phyloP scores from a whole-genome alignment of 2,888 invertebrate genomes.

The Ceramica pisi region DNA sequence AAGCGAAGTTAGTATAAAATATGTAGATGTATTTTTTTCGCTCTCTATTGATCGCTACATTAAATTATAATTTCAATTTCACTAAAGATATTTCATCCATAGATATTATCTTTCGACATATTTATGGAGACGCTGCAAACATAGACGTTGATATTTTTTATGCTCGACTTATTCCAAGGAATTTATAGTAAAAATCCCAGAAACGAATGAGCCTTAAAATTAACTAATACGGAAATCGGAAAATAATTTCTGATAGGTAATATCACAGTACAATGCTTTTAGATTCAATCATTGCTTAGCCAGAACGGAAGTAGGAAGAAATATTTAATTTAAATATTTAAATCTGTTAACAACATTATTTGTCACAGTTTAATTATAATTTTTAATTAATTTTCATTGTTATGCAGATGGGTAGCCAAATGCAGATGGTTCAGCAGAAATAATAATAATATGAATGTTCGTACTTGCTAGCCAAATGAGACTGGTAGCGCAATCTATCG shows the following conservation, averaged over 20 bases:
- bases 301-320: not conserved
- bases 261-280: not conserved
- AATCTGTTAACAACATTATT: too few relatives aligned
- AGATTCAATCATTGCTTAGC: not conserved
- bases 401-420: too few relatives aligned
- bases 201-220: not conserved
- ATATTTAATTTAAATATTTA: too few relatives aligned
- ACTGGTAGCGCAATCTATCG: conserved; percentile 29
- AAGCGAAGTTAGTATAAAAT: not conserved
- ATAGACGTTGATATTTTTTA: conserved; percentile 10
- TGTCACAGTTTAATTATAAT: too few relatives aligned
- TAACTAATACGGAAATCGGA: not conserved
- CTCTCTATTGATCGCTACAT: conserved; percentile 24
- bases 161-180: conserved; percentile 15
- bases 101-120: conserved; percentile 33
- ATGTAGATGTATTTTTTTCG: conserved; percentile 10
- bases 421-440: too few relatives aligned
- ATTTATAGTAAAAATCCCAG: not conserved
- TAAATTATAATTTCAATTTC: conserved; percentile 41
- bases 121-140: conserved; percentile 9
- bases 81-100: conserved; percentile 39
- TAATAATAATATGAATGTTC: too few relatives aligned
- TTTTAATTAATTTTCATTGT: too few relatives aligned
- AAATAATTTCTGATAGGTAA: not conserved
- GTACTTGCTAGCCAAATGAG: not conserved